Percentiles rank a stretch among this genome's conserved stretches.
Conservation (phyloP, 2,113 vertebrate species). For the Nothobranchius furzeri region DNA sequence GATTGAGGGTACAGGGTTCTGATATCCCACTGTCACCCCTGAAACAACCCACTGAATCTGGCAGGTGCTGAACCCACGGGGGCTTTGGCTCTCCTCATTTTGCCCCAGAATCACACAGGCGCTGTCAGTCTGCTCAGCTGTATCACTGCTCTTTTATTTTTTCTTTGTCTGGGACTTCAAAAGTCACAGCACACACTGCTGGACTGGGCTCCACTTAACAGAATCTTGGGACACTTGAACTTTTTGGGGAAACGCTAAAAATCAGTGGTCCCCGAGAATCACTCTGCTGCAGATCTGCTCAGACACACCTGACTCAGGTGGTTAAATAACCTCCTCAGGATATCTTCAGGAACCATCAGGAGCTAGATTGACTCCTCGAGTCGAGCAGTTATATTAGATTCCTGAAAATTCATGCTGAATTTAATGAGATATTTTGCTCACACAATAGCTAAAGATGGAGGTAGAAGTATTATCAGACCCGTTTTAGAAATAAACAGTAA, state of each 20-base stretch:
- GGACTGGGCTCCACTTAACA: neutral
- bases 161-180: slow-evolving; percentile 27
- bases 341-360: too few relatives aligned
- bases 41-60: slow-evolving; percentile 48
- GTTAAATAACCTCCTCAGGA: too few relatives aligned
- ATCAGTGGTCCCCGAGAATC: too few relatives aligned
- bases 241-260: neutral
- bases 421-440: too few relatives aligned
- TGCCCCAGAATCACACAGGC: slow-evolving; percentile 44
- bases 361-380: too few relatives aligned
- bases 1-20: slow-evolving; percentile 27
- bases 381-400: too few relatives aligned
- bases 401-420: too few relatives aligned
- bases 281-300: too few relatives aligned
- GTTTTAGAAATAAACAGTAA: too few relatives aligned
- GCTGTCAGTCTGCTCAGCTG: slow-evolving; percentile 57
- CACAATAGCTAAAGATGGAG: too few relatives aligned
- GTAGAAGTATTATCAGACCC: too few relatives aligned
- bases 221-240: neutral
- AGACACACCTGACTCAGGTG: too few relatives aligned
- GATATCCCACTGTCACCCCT: slow-evolving; percentile 45
- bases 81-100: slow-evolving; percentile 48
- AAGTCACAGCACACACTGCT: slow-evolving; percentile 32
- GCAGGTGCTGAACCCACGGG: slow-evolving; percentile 63
- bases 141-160: slow-evolving; percentile 38